phyloP scores from a whole-genome alignment of 2,797 vertebrate genomes.

The Ataeniobius toweri region DNA sequence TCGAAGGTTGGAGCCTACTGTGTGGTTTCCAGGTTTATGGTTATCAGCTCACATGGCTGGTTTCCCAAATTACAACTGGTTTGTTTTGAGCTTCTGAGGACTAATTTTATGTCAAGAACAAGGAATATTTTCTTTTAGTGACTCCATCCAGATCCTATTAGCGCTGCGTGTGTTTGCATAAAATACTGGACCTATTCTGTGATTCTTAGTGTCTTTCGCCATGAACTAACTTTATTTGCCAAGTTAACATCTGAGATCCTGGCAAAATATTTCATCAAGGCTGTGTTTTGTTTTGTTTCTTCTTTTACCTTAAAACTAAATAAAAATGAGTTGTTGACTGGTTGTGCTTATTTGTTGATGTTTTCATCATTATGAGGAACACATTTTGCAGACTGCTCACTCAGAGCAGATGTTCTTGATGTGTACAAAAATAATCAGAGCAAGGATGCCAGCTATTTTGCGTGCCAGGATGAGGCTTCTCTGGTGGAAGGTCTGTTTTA shows the following conservation, averaged over 20 bases:
- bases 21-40: background rate
- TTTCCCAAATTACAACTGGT: background rate
- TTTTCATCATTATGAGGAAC: background rate
- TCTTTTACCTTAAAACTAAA: background rate
- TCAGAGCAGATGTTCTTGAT: background rate
- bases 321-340: background rate
- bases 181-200: background rate
- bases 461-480: background rate
- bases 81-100: constrained; percentile 1
- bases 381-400: background rate
- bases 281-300: background rate
- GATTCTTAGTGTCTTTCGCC: background rate
- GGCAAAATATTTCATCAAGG: background rate
- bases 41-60: background rate
- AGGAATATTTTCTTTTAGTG: background rate
- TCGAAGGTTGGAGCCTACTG: background rate
- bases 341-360: background rate
- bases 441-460: too few relatives aligned
- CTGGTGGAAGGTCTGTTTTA: background rate
- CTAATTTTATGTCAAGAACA: background rate
- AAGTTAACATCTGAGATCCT: background rate
- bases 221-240: background rate
- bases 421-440: background rate
- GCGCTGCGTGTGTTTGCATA: background rate
- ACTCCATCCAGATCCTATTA: background rate